A percentile compares a stretch with the other conserved stretches of the same genome.
phyloP scores from a whole-genome alignment of 1,140 invertebrate genomes.

The Bombus confusus region DNA sequence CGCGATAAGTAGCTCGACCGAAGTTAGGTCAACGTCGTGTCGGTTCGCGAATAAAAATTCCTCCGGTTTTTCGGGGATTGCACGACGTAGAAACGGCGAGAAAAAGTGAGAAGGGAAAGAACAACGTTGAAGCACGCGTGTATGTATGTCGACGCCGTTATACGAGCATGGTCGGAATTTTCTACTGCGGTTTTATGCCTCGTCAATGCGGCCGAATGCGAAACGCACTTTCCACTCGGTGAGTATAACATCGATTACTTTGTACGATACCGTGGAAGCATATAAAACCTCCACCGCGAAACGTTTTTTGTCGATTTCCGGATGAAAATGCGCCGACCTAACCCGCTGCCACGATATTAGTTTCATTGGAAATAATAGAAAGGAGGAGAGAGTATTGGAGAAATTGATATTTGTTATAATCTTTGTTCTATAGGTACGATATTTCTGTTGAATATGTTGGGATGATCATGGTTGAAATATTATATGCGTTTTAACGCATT shows the following conservation, averaged over 20 bases:
- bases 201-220: constrained; percentile 39
- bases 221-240: constrained; percentile 42
- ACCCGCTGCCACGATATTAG: not conserved
- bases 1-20: constrained; percentile 18
- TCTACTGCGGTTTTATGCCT: constrained; percentile 42
- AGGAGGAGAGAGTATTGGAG: too few species aligned
- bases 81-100: too few species aligned
- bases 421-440: too few species aligned
- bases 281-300: not conserved
- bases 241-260: constrained; percentile 39
- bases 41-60: constrained; percentile 25
- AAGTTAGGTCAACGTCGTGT: constrained; percentile 40
- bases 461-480: too few species aligned
- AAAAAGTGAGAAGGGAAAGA: not conserved
- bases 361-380: not conserved
- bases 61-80: not conserved
- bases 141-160: constrained; percentile 37
- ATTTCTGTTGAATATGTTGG: too few species aligned
- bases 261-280: constrained; percentile 37
- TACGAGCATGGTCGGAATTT: constrained; percentile 35
- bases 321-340: not conserved
- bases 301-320: constrained; percentile 24
- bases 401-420: too few species aligned
- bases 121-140: constrained; percentile 13
- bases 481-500: too few species aligned